Base-by-base conservation (phyloP, 2,888 invertebrate species). In the Stegana nigrithorax region DNA sequence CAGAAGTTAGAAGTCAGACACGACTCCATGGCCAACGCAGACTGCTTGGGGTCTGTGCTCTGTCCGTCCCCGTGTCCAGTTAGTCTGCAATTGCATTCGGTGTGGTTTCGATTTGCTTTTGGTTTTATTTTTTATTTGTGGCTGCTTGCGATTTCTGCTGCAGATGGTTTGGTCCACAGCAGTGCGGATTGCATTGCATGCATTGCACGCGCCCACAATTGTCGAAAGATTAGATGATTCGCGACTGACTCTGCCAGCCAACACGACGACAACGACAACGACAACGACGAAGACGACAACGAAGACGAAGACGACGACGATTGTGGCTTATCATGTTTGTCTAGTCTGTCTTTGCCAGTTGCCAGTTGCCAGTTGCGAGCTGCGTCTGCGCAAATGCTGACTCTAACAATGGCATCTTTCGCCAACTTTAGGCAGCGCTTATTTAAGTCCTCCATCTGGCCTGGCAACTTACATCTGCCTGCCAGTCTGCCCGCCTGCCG, bases 41-140 rank as follows among this genome's bases (percentile, higher is more conserved):
- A 84, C 84, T 83, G 84, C 84, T 84, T 84, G 84, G 84, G 84
- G 84, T 84, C 84, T 76, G 68, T 58, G 39, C 56, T 56, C 56
- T 66, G 66, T 27, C 39, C n/a, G 68, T 64, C 47, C 65, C 59
- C 65, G 57, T 57, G 66, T 66, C 61, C 64, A 64, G 21, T 56
- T 53, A 21, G 47, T 32, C 50, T 44, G 25, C 51, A 69, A 69
- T 70, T 73, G 69, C 78, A 42, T 75, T 68, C 39, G 39, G 39
- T 39, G n/a, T 29, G n/a, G 39, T 39, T n/a, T n/a, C n/a, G n/a
- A n/a, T n/a, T n/a, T n/a, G 42, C 42, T 25, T 73, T 65, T 68
- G 71, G 75, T 78, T 73, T 67, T 69, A 73, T 78, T 78, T 75
- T 71, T 76, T 75, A 8, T 44, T 44, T 4, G 4, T n/a, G 36